Evolutionary conservation across 64 coral and sea anemone species (phyloP).

Genomic region (Anthopleura sola): DNA sequence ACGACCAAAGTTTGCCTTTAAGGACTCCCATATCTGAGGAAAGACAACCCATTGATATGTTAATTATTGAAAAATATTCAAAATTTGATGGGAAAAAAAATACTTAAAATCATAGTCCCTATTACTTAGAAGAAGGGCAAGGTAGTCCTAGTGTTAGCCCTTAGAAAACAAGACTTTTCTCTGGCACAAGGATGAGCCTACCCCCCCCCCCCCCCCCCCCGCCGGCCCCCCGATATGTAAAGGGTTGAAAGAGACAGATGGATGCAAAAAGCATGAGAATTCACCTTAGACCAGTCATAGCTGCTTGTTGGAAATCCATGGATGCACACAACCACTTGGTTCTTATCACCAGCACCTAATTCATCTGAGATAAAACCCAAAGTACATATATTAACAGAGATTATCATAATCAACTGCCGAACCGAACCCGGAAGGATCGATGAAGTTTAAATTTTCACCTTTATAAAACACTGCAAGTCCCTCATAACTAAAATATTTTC

Average conservation of each 20-base stretch:
- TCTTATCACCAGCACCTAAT: not conserved
- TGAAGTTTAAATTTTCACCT: conserved; percentile 41
- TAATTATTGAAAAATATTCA: too few relatives aligned
- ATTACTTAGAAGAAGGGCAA: too few relatives aligned
- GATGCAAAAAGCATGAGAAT: not conserved
- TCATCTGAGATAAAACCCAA: not conserved
- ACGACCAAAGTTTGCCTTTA: conserved; percentile 79
- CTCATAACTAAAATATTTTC: conserved; percentile 80
- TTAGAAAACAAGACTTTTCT: not conserved
- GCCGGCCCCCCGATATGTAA: too few relatives aligned
- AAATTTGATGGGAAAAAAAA: too few relatives aligned
- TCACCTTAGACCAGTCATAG: conserved; percentile 86
- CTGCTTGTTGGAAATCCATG: conserved; percentile 91
- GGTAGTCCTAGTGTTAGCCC: too few relatives aligned
- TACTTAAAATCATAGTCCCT: too few relatives aligned
- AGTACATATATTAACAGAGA: too few relatives aligned
- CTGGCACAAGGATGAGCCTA: not conserved
- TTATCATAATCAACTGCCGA: not conserved
- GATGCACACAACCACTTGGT: conserved; percentile 68
- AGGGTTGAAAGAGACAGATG: too few relatives aligned
- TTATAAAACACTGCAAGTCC: conserved; percentile 90
- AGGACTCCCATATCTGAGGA: conserved; percentile 70
- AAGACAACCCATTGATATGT: not conserved
- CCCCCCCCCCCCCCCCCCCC: too few relatives aligned
- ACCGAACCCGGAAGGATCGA: too few relatives aligned